Percentiles rank a stretch among this genome's conserved stretches.
Conservation (phyloP, 2,797 vertebrate genomes). For the Halcyon smyrnensis region DNA sequence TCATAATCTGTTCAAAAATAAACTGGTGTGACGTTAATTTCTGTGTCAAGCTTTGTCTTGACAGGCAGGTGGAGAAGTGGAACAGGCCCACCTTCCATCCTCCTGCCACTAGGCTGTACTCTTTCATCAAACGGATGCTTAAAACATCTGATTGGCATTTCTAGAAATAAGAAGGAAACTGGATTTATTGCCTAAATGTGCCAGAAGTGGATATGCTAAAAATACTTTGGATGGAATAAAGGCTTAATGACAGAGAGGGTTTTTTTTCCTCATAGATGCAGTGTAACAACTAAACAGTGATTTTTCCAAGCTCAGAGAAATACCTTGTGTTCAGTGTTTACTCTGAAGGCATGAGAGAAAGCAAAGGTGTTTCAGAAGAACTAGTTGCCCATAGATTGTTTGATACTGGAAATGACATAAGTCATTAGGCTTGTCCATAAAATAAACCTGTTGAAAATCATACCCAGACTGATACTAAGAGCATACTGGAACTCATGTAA, state of each 20-base stretch:
- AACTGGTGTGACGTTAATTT: background rate
- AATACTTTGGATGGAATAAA: background rate
- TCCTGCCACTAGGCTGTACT: slow-evolving; percentile 35
- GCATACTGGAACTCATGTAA: background rate
- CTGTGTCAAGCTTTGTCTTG: background rate
- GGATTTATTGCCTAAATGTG: background rate
- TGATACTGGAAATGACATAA: background rate
- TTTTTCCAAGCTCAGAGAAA: background rate
- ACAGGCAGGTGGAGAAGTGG: background rate
- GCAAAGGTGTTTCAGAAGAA: background rate
- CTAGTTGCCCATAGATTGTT: background rate
- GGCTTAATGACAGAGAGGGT: background rate
- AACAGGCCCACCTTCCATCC: background rate
- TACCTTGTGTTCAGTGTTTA: background rate
- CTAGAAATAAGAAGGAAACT: background rate
- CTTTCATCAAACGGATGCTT: background rate
- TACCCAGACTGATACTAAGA: background rate
- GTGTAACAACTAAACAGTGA: background rate
- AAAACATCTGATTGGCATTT: background rate
- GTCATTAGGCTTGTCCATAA: background rate
- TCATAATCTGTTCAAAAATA: background rate
- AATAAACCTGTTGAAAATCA: background rate
- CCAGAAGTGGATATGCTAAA: background rate
- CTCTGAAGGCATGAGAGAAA: background rate
- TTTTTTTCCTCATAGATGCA: background rate